These are phyloP conservation scores for Pollenia labialis DNA, from an alignment of 2,888 invertebrate genomes.

Conservation along the genomic window DNA sequence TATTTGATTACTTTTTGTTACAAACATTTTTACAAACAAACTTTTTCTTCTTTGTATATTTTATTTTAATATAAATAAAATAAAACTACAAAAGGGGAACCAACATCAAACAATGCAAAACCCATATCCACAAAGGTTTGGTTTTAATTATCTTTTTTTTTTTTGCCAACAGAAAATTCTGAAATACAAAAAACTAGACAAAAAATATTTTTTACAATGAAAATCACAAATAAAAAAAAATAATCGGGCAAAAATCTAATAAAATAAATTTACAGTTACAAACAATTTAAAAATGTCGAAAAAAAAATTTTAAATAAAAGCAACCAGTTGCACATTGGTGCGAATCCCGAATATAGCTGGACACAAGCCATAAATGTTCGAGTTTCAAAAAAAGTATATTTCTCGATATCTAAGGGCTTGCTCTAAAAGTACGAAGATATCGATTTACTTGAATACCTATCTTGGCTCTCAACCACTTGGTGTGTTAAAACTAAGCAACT, in stretches of 20 bases:
- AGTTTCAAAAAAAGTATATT: too few relatives aligned
- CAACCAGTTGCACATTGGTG: background rate
- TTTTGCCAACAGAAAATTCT: constrained; percentile 6
- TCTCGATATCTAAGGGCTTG: too few relatives aligned
- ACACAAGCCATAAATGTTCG: too few relatives aligned
- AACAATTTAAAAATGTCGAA: constrained; percentile 15
- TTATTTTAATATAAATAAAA: constrained; percentile 10
- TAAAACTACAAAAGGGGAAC: constrained; percentile 14
- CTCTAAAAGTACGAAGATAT: too few relatives aligned
- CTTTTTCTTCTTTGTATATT: background rate
- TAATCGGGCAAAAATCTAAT: constrained; percentile 3
- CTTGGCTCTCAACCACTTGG: too few relatives aligned
- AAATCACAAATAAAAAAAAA: constrained; percentile 12
- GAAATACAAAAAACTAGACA: background rate
- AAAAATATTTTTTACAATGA: constrained; percentile 7
- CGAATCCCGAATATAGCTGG: too few relatives aligned
- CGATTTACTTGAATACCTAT: too few relatives aligned
- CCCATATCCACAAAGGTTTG: constrained; percentile 51
- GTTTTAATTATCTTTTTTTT: constrained; percentile 54
- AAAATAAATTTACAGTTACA: constrained; percentile 15
- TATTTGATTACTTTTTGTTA: background rate
- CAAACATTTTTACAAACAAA: background rate
- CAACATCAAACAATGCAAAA: constrained; percentile 20
- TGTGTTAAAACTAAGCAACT: too few relatives aligned
- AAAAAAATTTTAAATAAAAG: background rate